Evolutionary conservation across 2,113 vertebrate genomes (phyloP), one percentile per base, ranked within the genome.

Genomic region (Donacobius atricapilla): DNA sequence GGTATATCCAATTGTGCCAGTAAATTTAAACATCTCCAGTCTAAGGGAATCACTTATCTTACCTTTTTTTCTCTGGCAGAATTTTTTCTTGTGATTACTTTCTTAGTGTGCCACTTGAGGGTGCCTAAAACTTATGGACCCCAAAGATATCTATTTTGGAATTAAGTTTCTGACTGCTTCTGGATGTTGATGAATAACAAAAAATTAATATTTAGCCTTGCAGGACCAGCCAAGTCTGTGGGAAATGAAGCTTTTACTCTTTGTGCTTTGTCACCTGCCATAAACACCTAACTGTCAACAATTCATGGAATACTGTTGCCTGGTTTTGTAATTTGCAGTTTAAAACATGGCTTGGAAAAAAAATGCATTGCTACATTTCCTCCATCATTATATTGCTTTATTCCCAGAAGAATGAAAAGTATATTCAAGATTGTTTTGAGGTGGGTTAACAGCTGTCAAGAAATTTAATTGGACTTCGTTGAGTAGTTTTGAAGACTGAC

Each of bases 391-490:
- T 56, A 83, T 77, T 66, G 57, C 39, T 47, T 96, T 60, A 83
- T 88, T 95, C 92, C 87, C 90, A 75, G 47, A 73, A 78, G 82
- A 86, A 66, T 58, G 13, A 80, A 58, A 92, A 90, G 15, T 40
- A 50, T 77, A 65, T 88, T 88, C 78, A 77, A 83, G 80, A 88
- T 70, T 77, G 42, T 93, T 96, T 93, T 88, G 84, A 94, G 82
- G 51, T 80, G 39, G 57, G 84, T 85, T 94, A 93, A 73, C 63
- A 93, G 58, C 71, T 93, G 84, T 91, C 90, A 90, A 76, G 75
- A 90, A 90, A 83, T 77, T 83, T 86, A 95, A 90, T 73, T 86
- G 78, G 82, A 88, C 78, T 95, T 94, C 18, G 31, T 70, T 51
- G 83, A 75, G 44, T 56, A 71, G 42, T 94, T 92, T 90, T 89